Conservation (phyloP, 2,888 invertebrate genomes). For the Thereva nobilitata region DNA sequence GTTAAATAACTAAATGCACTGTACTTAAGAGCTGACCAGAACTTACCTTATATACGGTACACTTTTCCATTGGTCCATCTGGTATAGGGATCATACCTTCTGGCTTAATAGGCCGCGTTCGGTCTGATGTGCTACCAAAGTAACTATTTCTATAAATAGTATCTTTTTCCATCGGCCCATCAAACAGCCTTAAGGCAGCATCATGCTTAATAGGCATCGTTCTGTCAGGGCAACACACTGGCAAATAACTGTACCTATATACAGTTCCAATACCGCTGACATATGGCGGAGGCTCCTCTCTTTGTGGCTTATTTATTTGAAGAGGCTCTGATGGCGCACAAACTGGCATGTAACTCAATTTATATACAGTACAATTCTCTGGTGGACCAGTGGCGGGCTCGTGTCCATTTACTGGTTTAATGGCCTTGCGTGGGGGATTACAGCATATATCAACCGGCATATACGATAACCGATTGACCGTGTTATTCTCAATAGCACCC, state of each 20-base stretch:
- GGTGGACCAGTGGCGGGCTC: constrained; percentile 49
- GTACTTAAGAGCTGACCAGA: no score
- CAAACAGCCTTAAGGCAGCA: constrained; percentile 48
- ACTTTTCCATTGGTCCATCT: constrained; percentile 43
- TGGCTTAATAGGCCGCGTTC: constrained; percentile 1
- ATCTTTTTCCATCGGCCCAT: constrained; percentile 14
- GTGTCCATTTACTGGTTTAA: constrained; percentile 31
- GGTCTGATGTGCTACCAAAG: no score
- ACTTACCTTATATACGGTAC: constrained; percentile 53
- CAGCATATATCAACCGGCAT: constrained; percentile 53
- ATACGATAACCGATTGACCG: constrained; percentile 54
- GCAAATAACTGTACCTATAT: constrained; percentile 55
- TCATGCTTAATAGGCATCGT: constrained; percentile 47
- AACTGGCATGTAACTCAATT: constrained; percentile 61
- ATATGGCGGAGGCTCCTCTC: constrained; percentile 51
- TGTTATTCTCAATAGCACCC: constrained; percentile 53
- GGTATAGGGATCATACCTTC: constrained; percentile 6
- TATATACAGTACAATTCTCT: constrained; percentile 59
- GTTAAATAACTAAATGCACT: no score
- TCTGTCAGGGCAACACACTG: constrained; percentile 50
- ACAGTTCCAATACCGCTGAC: constrained; percentile 49
- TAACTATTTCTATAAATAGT: constrained; percentile 46
- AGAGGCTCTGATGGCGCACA: constrained; percentile 55
- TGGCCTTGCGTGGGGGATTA: constrained; percentile 52
- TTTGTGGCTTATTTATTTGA: constrained; percentile 51